A percentile compares a stretch with the other conserved stretches of the same genome.
These are phyloP conservation scores for Mesochorus sp. DNA, from an alignment of 2,888 invertebrate genomes.

Conservation along the genomic window DNA sequence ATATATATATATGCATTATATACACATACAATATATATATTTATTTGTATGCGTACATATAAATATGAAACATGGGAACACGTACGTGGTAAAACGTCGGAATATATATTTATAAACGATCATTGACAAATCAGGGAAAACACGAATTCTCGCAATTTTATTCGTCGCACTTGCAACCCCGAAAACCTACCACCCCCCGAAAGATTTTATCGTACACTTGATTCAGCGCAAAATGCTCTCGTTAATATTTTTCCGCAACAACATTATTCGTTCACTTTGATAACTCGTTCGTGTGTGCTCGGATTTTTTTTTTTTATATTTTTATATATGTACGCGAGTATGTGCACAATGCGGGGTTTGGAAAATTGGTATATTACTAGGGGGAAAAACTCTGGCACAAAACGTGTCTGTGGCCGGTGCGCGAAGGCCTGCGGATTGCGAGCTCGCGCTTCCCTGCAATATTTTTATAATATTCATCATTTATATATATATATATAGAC, in stretches of 20 bases:
- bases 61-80: constrained; percentile 3
- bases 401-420: too few relatives aligned
- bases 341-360: too few relatives aligned
- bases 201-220: background rate
- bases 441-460: too few relatives aligned
- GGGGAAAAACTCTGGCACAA: too few relatives aligned
- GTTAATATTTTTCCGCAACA: constrained; percentile 46
- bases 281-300: background rate
- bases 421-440: too few relatives aligned
- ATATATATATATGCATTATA: background rate
- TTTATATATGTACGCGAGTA: too few relatives aligned
- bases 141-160: constrained; percentile 45
- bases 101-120: constrained; percentile 12
- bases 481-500: too few relatives aligned
- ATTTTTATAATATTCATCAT: too few relatives aligned
- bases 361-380: too few relatives aligned
- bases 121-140: constrained; percentile 24
- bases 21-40: background rate
- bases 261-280: constrained; percentile 16
- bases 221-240: constrained; percentile 27
- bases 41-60: background rate
- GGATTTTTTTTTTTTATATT: background rate
- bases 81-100: constrained; percentile 24
- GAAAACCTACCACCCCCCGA: background rate
- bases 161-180: constrained; percentile 31